Base-by-base conservation (phyloP, 2,888 invertebrate genomes). In the Toxonevra muliebris region DNA sequence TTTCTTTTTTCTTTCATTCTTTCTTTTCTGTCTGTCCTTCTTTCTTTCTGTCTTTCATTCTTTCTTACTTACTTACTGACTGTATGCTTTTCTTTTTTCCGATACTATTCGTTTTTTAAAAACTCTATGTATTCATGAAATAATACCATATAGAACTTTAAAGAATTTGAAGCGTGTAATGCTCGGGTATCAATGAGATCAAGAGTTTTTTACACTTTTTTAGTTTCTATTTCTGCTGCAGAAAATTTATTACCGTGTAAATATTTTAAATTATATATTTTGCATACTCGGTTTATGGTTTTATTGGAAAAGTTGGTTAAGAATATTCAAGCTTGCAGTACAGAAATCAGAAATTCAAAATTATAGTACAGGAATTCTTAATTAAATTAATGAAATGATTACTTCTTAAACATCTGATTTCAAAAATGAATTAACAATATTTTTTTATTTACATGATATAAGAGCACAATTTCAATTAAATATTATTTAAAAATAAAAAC, bases 91-190 rank as follows among this genome's bases (percentile, higher is more conserved):
- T 8, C 11, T 48, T 48, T 30, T 30, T 30, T n/a, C 48, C 10
- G 48, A n/a, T 10, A 7, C 11, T n/a, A 58, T 30, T 19, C 15
- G 19, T 58, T 53, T 20, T n/a, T 5, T 50, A 8, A 60, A 30
- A 48, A 60, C 48, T 2, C 50, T 8, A 12, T 45, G 12, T 13
- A 40, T 61, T 4, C 48, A 40, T 20, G n/a, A 10, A 30, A 42
- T 7, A 48, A 59, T 15, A 42, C 3, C 43, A 43, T 62, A 61
- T 69, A 83, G 83, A 80, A 83, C 84, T 71, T 80, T 83, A 65
- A 84, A 82, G 74, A 78, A 78, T 78, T 77, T 83, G 71, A 84
- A 79, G 75, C 82, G 80, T 76, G 80, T 78, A 61, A 83, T 83
- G 83, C 74, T 83, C 76, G 83, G 83, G 74, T 83, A 82, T 77